phyloP scores from a whole-genome alignment of 1,140 invertebrate species.

The Penaeus japonicus region DNA sequence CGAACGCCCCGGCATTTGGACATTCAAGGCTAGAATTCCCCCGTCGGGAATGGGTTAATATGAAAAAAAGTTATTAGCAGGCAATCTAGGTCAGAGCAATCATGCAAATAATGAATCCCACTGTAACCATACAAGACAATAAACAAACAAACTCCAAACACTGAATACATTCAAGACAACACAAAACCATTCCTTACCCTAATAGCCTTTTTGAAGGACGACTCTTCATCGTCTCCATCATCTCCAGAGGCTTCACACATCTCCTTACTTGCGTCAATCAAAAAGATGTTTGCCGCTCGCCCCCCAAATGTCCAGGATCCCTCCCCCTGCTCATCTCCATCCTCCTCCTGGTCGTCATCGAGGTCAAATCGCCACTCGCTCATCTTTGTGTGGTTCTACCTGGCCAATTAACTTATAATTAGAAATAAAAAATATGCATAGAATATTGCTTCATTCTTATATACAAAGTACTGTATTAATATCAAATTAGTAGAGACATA shows the following conservation, averaged over 20 bases:
- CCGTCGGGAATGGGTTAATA: no score
- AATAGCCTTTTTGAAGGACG: not conserved
- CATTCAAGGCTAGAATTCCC: no score
- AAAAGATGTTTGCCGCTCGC: not conserved
- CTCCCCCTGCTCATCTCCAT: not conserved
- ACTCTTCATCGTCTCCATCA: not conserved
- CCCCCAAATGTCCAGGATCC: not conserved
- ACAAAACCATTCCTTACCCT: not conserved
- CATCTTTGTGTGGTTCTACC: not conserved
- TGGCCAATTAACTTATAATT: not conserved
- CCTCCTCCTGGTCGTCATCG: not conserved
- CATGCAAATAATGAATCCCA: no score
- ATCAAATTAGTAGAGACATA: no score
- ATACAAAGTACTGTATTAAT: no score
- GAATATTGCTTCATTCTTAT: no score
- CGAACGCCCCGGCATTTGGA: no score
- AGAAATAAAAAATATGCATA: not conserved
- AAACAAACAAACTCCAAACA: not conserved
- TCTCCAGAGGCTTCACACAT: not conserved
- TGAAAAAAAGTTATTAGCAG: no score
- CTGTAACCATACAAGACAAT: not conserved
- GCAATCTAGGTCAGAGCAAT: no score
- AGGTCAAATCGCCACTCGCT: not conserved
- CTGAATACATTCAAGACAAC: not conserved
- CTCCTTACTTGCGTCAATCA: not conserved